A percentile compares a stretch with the other conserved stretches of the same genome.
Evolutionary conservation across 2,113 vertebrate species (phyloP).

Genomic region (Indri indri): DNA sequence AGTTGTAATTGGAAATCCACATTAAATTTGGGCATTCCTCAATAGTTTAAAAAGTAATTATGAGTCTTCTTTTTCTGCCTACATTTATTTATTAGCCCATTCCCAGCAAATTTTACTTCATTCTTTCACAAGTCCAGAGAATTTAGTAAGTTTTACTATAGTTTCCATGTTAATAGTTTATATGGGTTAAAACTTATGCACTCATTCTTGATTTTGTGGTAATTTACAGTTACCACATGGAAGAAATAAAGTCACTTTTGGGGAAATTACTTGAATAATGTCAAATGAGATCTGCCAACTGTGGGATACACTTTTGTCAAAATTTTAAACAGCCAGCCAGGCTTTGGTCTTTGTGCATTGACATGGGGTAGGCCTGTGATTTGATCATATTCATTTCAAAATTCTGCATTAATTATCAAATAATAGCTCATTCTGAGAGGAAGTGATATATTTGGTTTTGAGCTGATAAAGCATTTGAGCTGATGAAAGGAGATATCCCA

Average conservation of each 20-base stretch:
- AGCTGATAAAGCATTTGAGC: not conserved
- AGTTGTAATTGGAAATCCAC: not conserved
- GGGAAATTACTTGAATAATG: not conserved
- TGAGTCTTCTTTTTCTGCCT: not conserved
- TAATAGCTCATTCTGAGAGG: not conserved
- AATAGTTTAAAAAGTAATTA: not conserved
- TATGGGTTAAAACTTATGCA: not conserved
- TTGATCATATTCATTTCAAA: not conserved
- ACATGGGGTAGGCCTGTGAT: not conserved
- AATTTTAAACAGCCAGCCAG: not conserved
- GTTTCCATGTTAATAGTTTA: not conserved
- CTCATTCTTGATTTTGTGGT: not conserved
- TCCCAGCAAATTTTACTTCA: not conserved
- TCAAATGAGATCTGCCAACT: not conserved
- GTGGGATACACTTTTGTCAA: not conserved
- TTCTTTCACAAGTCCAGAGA: not conserved
- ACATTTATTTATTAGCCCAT: not conserved
- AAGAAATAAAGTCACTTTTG: not conserved
- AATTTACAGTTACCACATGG: not conserved
- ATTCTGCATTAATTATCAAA: not conserved
- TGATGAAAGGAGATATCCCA: not conserved
- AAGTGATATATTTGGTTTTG: not conserved
- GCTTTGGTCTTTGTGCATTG: not conserved
- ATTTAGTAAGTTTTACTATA: not conserved
- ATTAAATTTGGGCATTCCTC: not conserved